phyloP scores from a whole-genome alignment of 1,140 invertebrate species.

The Lordiphosa clarofinis region DNA sequence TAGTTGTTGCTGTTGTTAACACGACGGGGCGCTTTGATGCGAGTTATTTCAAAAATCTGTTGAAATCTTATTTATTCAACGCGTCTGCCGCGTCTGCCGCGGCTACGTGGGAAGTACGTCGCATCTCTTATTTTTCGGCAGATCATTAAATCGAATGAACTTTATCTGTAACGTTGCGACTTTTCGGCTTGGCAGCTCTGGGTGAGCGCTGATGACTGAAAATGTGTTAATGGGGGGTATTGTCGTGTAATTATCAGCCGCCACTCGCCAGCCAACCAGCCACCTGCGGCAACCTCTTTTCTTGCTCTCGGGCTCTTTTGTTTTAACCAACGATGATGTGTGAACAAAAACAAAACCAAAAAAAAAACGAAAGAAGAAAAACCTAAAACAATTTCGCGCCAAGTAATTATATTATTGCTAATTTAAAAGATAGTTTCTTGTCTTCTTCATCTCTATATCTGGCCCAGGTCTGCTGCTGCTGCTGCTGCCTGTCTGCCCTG shows the following conservation, averaged over 20 bases:
- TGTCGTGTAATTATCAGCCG: slow-evolving; percentile 72
- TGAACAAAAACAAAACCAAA: slow-evolving; percentile 55
- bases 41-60: slow-evolving; percentile 69
- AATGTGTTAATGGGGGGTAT: slow-evolving; percentile 77
- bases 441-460: neutral
- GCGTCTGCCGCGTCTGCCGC: slow-evolving; percentile 22
- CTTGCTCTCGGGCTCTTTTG: slow-evolving; percentile 30
- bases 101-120: slow-evolving; percentile 4
- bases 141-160: slow-evolving; percentile 74
- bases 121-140: slow-evolving; percentile 55
- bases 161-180: slow-evolving; percentile 63
- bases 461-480: slow-evolving; percentile 18
- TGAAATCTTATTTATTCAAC: slow-evolving; percentile 65
- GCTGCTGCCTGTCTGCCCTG: slow-evolving; percentile 28
- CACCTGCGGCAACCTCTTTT: slow-evolving; percentile 26
- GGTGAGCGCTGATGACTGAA: slow-evolving; percentile 61
- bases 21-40: slow-evolving; percentile 42
- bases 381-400: slow-evolving; percentile 71
- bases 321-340: slow-evolving; percentile 61
- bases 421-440: slow-evolving; percentile 48
- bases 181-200: slow-evolving; percentile 28
- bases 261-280: slow-evolving; percentile 5
- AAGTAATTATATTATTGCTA: slow-evolving; percentile 77
- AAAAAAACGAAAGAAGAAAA: slow-evolving; percentile 25
- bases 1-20: slow-evolving; percentile 50